A percentile compares a stretch with the other conserved stretches of the same genome.
Evolutionary conservation across 2,113 vertebrate species (phyloP).

Genomic region (Micronisus gabar): DNA sequence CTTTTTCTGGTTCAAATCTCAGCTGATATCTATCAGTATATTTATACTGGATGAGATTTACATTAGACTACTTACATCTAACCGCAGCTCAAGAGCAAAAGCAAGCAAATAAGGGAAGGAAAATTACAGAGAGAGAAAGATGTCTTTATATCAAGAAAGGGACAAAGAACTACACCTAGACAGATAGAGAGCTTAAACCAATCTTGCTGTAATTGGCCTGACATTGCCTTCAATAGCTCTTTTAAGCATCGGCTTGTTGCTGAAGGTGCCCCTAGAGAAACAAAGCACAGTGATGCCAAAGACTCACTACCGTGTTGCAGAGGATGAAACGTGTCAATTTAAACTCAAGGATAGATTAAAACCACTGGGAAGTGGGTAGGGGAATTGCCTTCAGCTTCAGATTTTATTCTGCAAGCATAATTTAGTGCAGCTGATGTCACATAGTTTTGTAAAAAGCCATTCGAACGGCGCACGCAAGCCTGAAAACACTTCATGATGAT

Average conservation of each 20-base stretch:
- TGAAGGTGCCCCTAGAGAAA: conserved; percentile 45
- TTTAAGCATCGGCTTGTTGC: neutral
- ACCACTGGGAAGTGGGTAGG: neutral
- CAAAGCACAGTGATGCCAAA: neutral
- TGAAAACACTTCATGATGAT: conserved; percentile 41
- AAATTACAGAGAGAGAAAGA: conserved; percentile 3
- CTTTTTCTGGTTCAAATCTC: conserved; percentile 33
- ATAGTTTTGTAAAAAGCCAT: neutral
- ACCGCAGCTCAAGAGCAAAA: neutral
- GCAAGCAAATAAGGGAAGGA: neutral
- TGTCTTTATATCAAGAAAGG: neutral
- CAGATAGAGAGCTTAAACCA: conserved; percentile 40
- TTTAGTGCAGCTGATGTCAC: conserved; percentile 43
- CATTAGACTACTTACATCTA: neutral
- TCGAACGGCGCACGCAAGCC: neutral
- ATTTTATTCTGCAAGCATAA: conserved; percentile 24
- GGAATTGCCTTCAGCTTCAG: conserved; percentile 50
- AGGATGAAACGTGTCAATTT: conserved; percentile 27
- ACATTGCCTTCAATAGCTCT: conserved; percentile 34
- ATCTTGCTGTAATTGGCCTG: conserved; percentile 44
- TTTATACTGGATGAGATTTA: conserved; percentile 26
- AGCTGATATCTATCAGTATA: neutral
- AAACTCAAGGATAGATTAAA: conserved; percentile 23
- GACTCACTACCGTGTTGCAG: neutral
- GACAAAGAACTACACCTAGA: conserved; percentile 37